These are phyloP conservation scores for Autographa gamma DNA, from an alignment of 2,888 invertebrate genomes.

Conservation along the genomic window DNA sequence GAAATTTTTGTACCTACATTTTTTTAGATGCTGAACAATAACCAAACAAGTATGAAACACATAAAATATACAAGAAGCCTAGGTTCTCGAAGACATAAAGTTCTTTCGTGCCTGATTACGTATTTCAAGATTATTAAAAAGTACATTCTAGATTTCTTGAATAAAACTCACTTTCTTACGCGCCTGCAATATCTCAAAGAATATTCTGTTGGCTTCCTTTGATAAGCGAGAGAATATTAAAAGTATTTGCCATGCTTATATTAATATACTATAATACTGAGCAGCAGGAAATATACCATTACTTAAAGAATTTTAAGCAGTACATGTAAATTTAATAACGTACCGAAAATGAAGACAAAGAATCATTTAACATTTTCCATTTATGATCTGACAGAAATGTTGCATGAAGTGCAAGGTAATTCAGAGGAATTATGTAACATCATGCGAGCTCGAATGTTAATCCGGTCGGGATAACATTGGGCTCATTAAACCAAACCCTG, in stretches of 20 bases:
- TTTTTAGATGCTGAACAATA: background rate
- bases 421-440: slow-evolving; percentile 70
- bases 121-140: slow-evolving; percentile 29
- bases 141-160: slow-evolving; percentile 4
- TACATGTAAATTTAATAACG: background rate
- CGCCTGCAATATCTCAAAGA: slow-evolving; percentile 2
- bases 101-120: slow-evolving; percentile 1
- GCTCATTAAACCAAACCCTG: slow-evolving; percentile 81
- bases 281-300: background rate
- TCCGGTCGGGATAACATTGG: slow-evolving; percentile 76
- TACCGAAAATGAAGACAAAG: slow-evolving; percentile 12
- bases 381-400: slow-evolving; percentile 51
- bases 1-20: background rate
- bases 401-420: slow-evolving; percentile 71
- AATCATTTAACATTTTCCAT: slow-evolving; percentile 20
- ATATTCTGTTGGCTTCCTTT: slow-evolving; percentile 4
- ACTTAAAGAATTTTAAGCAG: background rate
- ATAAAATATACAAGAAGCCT: background rate
- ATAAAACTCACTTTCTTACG: slow-evolving; percentile 4
- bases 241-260: background rate
- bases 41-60: background rate
- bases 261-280: background rate
- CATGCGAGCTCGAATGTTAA: slow-evolving; percentile 72
- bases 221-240: background rate
- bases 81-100: background rate